Evolutionary conservation across 2,888 invertebrate species (phyloP), one percentile per base, ranked within the genome.

Genomic region (Helobdella robusta): DNA sequence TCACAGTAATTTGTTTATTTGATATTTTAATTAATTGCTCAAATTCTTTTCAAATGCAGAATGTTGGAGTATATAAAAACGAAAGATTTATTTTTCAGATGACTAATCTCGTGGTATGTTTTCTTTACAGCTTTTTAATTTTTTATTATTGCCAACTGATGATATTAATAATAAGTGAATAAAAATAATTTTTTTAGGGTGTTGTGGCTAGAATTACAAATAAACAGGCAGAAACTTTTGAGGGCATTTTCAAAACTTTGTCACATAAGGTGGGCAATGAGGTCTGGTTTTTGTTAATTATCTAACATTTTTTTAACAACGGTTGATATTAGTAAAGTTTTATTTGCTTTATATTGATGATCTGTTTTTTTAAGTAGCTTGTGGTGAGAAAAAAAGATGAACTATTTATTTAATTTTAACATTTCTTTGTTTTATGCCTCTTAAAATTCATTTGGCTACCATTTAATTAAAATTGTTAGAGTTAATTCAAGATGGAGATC

Each of bases 221-320:
- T 11, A 54, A 56, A 25, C 20, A 30, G 8, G 52, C 30, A 30
- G 44, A 54, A 25, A 25, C 28, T 1, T 65, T 40, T 28, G 65
- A 59, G 40, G 65, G 65, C 6, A 59, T 65, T 11, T 65, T 65
- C 58, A 65, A 65, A 34, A 59, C 65, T 11, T 65, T 59, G 23
- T 34, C 35, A 11, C 58, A 34, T 15, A 23, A 59, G 46, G 54
- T 64, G 1, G 2, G 59, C 25, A 20, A 18, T 48, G 2, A 23
- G 2, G 1, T 1, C 2, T 18, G 1, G 2, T 46, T 20, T n/a
- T 46, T 46, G 32, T n/a, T 59, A n/a, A 4, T 32, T 34, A 32
- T 2, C 23, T 2, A 5, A 15, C 32, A n/a, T n/a, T 54, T 25
- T 18, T 5, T 54, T 23, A 54, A 4, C 18, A 3, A 23, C 25